Evolutionary conservation across 2,888 invertebrate species (phyloP), one percentile per base, ranked within the genome.

Genomic region (Chaetogeoica ovagalla): DNA sequence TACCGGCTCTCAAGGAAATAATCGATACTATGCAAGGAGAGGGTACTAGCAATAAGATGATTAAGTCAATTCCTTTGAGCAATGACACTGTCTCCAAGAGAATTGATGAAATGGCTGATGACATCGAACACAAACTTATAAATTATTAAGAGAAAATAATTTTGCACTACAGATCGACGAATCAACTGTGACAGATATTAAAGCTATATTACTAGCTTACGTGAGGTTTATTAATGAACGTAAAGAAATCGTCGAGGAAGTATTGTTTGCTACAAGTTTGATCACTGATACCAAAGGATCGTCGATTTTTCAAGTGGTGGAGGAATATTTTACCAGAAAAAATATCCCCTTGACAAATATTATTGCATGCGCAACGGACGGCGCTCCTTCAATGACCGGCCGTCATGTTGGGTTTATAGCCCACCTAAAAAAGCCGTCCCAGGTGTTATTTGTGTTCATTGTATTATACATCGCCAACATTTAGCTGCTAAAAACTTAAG

Each of bases 21-120:
- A 52, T 72, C 37, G 72, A 62, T 55, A 70, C 62, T 55, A 65
- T 81, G 72, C 43, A 68, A 95, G 87, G 94, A 91, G 89, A 95
- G 94, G 59, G 59, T 68, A 48, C 55, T n/a, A 68, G 59, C n/a
- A 68, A 66, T 69, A 55, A 69, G 21, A 60, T 77, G 23, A 68
- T 59, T 21, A 66, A 60, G 19, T 69, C 55, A 69, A 60, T 77
- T 69, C 60, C 77, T 55, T 60, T 77, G 66, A 68, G 66, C 37
- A 76, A 76, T 76, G 63, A 65, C 55, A 75, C 43, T 59, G 59
- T 77, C 59, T 52, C 39, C 30, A 57, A 70, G 39, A 79, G 71
- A 71, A 79, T 71, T 79, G 68, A 57, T 39, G 71, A 79, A 71
- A 79, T 71, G 79, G 59, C 71, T 9, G 70, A 62, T 63, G 69